A percentile compares a stretch with the other conserved stretches of the same genome.
These are phyloP conservation scores for Lasioglossum morio DNA, from an alignment of 2,888 invertebrate genomes.

Conservation along the genomic window DNA sequence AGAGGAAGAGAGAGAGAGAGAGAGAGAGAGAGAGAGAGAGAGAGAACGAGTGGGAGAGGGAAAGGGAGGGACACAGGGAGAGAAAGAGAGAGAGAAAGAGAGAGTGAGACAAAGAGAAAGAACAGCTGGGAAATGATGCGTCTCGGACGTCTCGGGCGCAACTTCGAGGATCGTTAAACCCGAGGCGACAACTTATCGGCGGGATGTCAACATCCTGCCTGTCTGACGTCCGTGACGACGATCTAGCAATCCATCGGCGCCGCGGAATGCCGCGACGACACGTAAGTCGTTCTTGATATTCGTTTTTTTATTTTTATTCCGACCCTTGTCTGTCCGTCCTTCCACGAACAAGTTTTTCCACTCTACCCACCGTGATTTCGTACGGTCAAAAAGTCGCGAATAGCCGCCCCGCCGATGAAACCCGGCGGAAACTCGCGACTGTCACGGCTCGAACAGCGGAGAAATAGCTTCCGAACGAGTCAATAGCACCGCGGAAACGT, in stretches of 20 bases:
- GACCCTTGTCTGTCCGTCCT: neutral
- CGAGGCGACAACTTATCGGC: conserved; percentile 55
- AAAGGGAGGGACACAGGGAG: neutral
- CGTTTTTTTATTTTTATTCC: neutral
- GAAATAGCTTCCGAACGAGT: conserved; percentile 14
- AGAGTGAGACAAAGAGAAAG: neutral
- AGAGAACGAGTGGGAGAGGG: neutral
- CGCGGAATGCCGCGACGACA: conserved; percentile 35
- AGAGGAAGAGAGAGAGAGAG: neutral
- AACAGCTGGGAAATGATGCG: conserved; percentile 59
- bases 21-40: neutral
- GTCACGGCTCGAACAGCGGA: neutral
- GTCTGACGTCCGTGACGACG: conserved; percentile 43
- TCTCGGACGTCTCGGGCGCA: conserved; percentile 43
- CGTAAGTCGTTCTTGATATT: conserved; percentile 41
- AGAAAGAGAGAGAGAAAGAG: neutral
- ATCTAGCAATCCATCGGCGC: conserved; percentile 53
- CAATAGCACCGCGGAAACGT: conserved; percentile 8
- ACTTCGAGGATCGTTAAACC: conserved; percentile 56
- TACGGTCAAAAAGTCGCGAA: neutral
- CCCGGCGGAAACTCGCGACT: conserved; percentile 8
- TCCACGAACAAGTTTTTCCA: neutral
- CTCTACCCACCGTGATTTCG: neutral
- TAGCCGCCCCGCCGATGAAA: neutral
- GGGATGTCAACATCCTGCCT: conserved; percentile 64